Conservation (phyloP, 2,888 invertebrate genomes). For the Drosophila paucipuncta region DNA sequence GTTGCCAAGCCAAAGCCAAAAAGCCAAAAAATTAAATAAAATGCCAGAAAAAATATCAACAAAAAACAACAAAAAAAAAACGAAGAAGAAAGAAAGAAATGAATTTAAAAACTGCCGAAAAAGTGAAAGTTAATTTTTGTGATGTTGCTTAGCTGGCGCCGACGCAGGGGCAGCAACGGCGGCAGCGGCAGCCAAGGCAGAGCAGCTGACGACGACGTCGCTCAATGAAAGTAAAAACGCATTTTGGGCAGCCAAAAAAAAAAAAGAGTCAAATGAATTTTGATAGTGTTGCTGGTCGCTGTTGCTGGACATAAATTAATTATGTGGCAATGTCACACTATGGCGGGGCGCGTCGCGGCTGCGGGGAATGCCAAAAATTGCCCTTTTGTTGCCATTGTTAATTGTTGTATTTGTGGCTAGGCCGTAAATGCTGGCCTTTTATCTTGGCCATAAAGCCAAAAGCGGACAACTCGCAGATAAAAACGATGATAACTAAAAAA, state of each 20-base stretch:
- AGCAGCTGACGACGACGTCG: slow-evolving; percentile 39
- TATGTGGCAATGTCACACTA: slow-evolving; percentile 69
- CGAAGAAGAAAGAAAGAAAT: slow-evolving; percentile 73
- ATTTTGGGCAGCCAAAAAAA: slow-evolving; percentile 55
- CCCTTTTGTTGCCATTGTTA: slow-evolving; percentile 55
- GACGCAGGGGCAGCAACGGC: slow-evolving; percentile 32
- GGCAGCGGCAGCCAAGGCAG: slow-evolving; percentile 14
- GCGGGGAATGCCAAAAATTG: slow-evolving; percentile 50
- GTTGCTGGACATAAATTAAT: slow-evolving; percentile 59
- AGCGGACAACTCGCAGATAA: slow-evolving; percentile 50
- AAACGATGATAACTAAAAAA: slow-evolving; percentile 59
- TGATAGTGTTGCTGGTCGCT: slow-evolving; percentile 47
- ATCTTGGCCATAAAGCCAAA: slow-evolving; percentile 53
- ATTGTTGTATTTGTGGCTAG: slow-evolving; percentile 31
- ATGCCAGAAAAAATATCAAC: slow-evolving; percentile 49
- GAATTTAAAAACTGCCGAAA: slow-evolving; percentile 84
- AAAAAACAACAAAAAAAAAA: slow-evolving; percentile 28
- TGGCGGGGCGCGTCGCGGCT: background rate
- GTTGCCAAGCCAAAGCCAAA: slow-evolving; percentile 47
- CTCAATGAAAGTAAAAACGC: slow-evolving; percentile 83
- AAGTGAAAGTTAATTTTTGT: slow-evolving; percentile 84
- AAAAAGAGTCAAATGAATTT: slow-evolving; percentile 57
- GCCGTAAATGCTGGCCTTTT: slow-evolving; percentile 54
- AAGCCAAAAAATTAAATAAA: slow-evolving; percentile 44
- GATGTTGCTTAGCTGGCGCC: slow-evolving; percentile 72